Percentiles rank a stretch among this genome's conserved stretches.
Evolutionary conservation across 2,113 vertebrate genomes (phyloP).

Genomic region (Proteles cristata): DNA sequence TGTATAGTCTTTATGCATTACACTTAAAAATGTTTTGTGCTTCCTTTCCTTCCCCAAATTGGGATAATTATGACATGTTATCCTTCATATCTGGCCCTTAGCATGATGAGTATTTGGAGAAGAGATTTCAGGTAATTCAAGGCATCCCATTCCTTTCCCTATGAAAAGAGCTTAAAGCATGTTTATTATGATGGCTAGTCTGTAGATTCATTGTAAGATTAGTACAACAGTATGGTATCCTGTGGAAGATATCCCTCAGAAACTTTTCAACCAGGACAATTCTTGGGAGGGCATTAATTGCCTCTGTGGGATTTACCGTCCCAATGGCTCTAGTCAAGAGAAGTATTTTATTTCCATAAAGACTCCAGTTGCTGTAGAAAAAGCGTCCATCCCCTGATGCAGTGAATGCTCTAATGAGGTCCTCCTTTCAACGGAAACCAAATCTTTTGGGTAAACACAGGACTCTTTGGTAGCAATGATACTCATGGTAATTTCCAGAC

Average conservation of each 20-base stretch:
- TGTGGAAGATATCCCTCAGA: not conserved
- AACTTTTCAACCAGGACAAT: not conserved
- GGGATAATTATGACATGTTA: not conserved
- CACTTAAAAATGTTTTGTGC: not conserved
- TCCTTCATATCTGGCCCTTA: not conserved
- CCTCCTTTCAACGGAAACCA: not conserved
- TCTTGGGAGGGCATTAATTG: not conserved
- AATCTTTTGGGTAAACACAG: not conserved
- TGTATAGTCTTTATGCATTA: not conserved
- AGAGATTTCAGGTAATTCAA: not conserved
- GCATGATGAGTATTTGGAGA: not conserved
- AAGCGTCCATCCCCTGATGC: not conserved
- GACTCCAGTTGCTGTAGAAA: not conserved
- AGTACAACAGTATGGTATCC: not conserved
- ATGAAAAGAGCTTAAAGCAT: not conserved
- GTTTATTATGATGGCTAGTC: not conserved
- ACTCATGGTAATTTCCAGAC: not conserved
- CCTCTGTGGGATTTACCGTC: constrained; percentile 2
- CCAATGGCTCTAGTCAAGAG: not conserved
- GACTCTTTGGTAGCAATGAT: not conserved
- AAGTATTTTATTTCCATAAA: constrained; percentile 8
- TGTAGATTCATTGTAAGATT: not conserved
- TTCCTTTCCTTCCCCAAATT: not conserved
- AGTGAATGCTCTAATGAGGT: not conserved
- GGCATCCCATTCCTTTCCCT: not conserved